These are phyloP conservation scores for Florisuga fusca DNA, from an alignment of 2,797 vertebrate genomes.

Conservation along the genomic window DNA sequence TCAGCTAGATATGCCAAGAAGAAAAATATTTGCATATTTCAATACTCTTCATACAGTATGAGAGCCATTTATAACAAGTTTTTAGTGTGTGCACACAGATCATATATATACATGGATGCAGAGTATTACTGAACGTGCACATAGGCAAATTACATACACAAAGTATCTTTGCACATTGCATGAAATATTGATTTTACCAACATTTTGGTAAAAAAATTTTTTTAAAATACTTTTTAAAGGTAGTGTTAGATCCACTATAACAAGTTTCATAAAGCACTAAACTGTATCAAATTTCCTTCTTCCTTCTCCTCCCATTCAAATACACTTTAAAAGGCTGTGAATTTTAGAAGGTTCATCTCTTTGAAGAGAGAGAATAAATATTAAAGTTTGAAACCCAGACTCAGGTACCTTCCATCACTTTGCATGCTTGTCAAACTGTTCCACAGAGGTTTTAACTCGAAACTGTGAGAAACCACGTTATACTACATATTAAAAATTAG, in stretches of 20 bases:
- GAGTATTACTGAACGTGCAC: not conserved
- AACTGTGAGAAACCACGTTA: not conserved
- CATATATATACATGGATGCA: not conserved
- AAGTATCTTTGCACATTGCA: not conserved
- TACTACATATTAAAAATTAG: not conserved
- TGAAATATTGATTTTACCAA: not conserved
- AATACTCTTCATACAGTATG: not conserved
- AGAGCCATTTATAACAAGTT: not conserved
- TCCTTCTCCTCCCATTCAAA: not conserved
- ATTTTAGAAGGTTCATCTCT: not conserved
- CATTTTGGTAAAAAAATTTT: not conserved
- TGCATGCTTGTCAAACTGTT: not conserved
- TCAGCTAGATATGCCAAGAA: not conserved
- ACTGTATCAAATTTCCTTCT: not conserved
- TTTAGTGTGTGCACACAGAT: not conserved
- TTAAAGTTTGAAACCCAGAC: not conserved
- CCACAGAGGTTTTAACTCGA: not conserved
- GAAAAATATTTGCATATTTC: not conserved
- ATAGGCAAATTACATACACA: not conserved
- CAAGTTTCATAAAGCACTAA: not conserved
- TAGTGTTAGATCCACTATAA: not conserved
- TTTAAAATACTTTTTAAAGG: not conserved
- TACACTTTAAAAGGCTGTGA: not conserved
- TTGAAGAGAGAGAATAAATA: not conserved
- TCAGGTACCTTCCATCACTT: accelerated